Percentiles rank a stretch among this genome's conserved stretches.
These are phyloP conservation scores for Habropoda laboriosa DNA, from an alignment of 1,140 invertebrate genomes.

Conservation along the genomic window DNA sequence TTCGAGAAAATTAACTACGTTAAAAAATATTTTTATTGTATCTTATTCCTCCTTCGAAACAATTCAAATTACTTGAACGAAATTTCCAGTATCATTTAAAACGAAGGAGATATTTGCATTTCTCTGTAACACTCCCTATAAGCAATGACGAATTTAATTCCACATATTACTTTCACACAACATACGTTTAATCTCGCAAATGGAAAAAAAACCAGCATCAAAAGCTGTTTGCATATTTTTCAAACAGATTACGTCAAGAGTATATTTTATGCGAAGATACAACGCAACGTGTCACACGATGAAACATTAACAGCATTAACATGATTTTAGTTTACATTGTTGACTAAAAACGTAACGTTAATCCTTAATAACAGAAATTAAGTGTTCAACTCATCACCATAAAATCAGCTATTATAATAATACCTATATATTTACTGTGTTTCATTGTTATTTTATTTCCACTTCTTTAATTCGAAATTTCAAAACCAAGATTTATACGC, in stretches of 20 bases:
- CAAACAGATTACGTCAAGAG: background rate
- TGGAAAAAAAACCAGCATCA: background rate
- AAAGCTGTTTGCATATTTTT: background rate
- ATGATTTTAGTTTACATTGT: background rate
- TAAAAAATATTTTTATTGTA: too few species aligned
- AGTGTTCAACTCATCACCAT: too few species aligned
- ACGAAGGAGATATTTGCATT: too few species aligned
- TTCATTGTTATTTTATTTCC: background rate
- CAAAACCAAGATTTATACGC: background rate
- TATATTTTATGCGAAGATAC: background rate
- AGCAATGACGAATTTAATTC: background rate
- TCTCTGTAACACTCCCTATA: too few species aligned
- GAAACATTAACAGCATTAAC: background rate
- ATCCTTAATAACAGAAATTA: conserved; percentile 20
- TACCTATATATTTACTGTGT: background rate
- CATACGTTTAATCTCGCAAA: background rate
- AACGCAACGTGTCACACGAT: too few species aligned
- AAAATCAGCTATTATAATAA: background rate
- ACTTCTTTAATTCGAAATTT: background rate
- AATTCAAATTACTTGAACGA: too few species aligned
- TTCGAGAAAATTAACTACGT: too few species aligned
- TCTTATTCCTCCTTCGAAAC: too few species aligned
- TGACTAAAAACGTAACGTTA: background rate
- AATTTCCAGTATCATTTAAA: too few species aligned
- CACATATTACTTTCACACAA: background rate